Percentiles rank a stretch among this genome's conserved stretches.
Conservation (phyloP, 2,113 vertebrate species). For the Sigmodon hispidus region DNA sequence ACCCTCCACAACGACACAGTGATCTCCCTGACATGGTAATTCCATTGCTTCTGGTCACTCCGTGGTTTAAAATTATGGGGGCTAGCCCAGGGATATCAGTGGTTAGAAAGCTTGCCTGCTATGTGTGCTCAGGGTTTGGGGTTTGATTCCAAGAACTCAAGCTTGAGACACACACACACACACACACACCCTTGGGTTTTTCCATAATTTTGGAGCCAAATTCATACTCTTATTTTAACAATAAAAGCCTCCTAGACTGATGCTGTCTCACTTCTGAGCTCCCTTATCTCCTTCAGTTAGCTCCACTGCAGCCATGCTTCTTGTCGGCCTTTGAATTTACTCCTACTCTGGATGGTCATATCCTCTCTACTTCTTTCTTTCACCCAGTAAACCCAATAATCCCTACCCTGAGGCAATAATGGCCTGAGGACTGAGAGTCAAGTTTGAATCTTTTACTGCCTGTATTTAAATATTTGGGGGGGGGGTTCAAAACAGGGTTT, state of each 20-base stretch:
- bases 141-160: neutral
- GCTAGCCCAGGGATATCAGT: neutral
- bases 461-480: neutral
- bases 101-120: neutral
- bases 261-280: neutral
- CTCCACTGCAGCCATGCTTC: fast-evolving
- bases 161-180: neutral
- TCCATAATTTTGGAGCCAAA: neutral
- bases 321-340: neutral
- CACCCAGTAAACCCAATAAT: neutral
- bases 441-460: neutral
- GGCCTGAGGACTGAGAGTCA: neutral
- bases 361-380: neutral
- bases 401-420: neutral
- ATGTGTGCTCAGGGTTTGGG: too few species aligned
- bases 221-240: neutral
- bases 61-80: neutral
- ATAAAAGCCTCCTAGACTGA: neutral
- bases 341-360: neutral
- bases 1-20: neutral
- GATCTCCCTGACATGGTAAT: neutral
- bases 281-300: fast-evolving
- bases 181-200: neutral
- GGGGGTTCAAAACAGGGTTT: neutral
- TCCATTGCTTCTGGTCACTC: neutral